Percentiles rank a stretch among this genome's conserved stretches.
phyloP scores from a whole-genome alignment of 35 echinoderm and acorn worm species.

The Heliocidaris erythrogramma region DNA sequence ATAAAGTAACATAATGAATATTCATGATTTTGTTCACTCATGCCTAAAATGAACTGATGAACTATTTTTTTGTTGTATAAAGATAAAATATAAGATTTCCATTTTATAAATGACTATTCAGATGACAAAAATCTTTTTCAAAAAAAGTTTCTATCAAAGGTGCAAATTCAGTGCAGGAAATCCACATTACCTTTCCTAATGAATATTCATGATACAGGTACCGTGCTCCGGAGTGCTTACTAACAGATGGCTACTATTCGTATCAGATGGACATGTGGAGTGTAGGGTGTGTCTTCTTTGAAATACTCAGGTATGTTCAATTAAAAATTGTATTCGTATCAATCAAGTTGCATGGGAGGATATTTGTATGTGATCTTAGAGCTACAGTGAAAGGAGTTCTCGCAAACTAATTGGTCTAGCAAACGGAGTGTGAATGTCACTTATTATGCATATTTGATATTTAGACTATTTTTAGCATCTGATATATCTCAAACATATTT shows the following conservation, averaged over 20 bases:
- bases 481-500: no score
- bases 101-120: no score
- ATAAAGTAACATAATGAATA: not conserved
- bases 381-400: no score
- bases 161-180: not conserved
- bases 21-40: not conserved
- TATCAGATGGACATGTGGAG: slow-evolving; percentile 99
- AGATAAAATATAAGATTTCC: no score
- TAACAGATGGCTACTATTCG: slow-evolving; percentile 96
- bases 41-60: no score
- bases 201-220: slow-evolving; percentile 68
- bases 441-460: no score
- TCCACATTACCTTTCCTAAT: slow-evolving; percentile 40
- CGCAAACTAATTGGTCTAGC: no score
- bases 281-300: slow-evolving; percentile 98
- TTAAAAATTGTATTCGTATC: not conserved
- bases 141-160: not conserved
- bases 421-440: no score
- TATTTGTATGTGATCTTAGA: no score
- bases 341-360: not conserved
- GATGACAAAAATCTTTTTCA: no score
- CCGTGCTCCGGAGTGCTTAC: slow-evolving; percentile 91
- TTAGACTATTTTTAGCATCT: no score
- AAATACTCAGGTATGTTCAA: slow-evolving; percentile 80
- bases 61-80: no score